A percentile compares a stretch with the other conserved stretches of the same genome.
Evolutionary conservation across 2,797 vertebrate species (phyloP).

Genomic region (Rallus crepitans): DNA sequence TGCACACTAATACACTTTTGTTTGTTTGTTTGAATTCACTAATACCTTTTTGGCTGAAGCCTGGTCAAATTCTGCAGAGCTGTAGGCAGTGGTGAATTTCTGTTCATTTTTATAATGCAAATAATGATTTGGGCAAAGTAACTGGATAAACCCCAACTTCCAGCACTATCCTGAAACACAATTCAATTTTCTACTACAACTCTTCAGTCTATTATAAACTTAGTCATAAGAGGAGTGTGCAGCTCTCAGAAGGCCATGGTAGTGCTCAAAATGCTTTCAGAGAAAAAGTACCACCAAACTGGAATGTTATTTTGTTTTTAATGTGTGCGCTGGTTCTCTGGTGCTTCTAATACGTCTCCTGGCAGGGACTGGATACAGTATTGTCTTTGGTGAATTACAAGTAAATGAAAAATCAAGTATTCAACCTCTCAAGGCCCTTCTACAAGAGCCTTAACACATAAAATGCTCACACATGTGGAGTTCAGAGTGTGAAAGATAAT

Average conservation of each 20-base stretch:
- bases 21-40: neutral
- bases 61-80: neutral
- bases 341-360: neutral
- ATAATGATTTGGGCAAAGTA: neutral
- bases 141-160: neutral
- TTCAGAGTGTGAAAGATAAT: neutral
- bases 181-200: neutral
- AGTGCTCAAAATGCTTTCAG: neutral
- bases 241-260: neutral
- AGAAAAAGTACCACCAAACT: neutral
- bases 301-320: neutral
- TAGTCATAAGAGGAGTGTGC: neutral
- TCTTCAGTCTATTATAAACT: neutral
- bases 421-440: neutral
- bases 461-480: accelerated
- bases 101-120: neutral
- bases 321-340: neutral
- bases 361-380: neutral
- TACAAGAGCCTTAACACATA: neutral
- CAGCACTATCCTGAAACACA: neutral
- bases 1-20: accelerated
- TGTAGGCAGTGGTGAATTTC: neutral
- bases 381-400: neutral
- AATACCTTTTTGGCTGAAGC: neutral
- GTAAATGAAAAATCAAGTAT: neutral